A percentile compares a stretch with the other conserved stretches of the same genome.
phyloP scores from a whole-genome alignment of 2,797 vertebrate genomes.

The Dendrocincla tyrannina region DNA sequence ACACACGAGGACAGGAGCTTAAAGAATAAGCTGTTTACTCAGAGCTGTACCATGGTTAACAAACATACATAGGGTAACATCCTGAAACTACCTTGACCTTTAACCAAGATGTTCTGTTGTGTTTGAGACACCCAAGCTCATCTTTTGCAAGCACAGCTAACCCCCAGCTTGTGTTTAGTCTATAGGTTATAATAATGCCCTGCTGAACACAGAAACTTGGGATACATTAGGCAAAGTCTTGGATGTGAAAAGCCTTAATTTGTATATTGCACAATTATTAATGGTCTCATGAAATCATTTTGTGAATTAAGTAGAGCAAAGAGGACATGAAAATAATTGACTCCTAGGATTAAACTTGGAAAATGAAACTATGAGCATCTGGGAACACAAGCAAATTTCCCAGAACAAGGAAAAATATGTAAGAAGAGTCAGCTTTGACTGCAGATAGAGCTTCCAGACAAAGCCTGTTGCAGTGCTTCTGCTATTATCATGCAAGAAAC shows the following conservation, averaged over 20 bases:
- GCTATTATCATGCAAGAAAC: background rate
- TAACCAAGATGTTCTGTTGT: constrained; percentile 54
- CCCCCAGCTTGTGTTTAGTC: background rate
- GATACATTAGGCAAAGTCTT: background rate
- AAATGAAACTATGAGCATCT: background rate
- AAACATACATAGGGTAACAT: constrained; percentile 45
- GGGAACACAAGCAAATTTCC: background rate
- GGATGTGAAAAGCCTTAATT: background rate
- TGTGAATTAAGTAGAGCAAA: background rate
- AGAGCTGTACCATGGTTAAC: constrained; percentile 51
- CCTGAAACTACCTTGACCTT: constrained; percentile 56
- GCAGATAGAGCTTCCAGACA: background rate
- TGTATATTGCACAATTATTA: background rate
- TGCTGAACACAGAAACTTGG: background rate
- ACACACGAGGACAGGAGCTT: constrained; percentile 45
- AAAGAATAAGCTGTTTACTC: constrained; percentile 71
- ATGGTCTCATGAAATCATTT: background rate
- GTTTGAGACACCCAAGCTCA: constrained; percentile 36
- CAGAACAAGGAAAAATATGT: background rate
- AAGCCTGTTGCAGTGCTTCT: background rate
- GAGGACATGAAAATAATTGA: background rate
- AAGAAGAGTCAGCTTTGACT: background rate
- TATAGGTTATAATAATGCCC: background rate
- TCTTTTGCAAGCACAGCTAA: constrained; percentile 25
- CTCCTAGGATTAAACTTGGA: background rate